Evolutionary conservation across 2,113 vertebrate genomes (phyloP).

Genomic region (Lophura nycthemera): DNA sequence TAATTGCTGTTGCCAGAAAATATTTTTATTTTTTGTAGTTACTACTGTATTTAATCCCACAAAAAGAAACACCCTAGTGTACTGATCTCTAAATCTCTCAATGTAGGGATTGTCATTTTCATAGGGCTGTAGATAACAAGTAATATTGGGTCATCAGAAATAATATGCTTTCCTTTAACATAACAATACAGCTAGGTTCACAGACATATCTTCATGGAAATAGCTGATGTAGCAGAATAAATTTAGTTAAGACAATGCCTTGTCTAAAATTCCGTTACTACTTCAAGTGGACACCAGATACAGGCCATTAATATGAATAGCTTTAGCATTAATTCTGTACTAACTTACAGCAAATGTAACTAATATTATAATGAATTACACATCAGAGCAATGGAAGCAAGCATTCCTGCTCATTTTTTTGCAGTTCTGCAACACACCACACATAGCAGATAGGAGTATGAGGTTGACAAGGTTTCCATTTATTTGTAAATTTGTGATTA

Average conservation of each 20-base stretch:
- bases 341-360: not conserved
- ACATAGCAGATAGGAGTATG: not conserved
- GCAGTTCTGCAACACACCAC: not conserved
- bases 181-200: not conserved
- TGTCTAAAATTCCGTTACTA: not conserved
- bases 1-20: not conserved
- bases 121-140: not conserved
- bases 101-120: not conserved
- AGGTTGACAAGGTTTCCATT: not conserved
- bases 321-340: not conserved
- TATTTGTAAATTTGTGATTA: not conserved
- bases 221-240: not conserved
- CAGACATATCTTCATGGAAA: not conserved
- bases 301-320: not conserved
- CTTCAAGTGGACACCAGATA: not conserved
- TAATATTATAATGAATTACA: not conserved
- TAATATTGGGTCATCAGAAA: not conserved
- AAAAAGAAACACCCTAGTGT: not conserved
- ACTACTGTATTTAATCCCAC: not conserved
- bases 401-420: not conserved
- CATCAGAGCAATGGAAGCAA: not conserved
- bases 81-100: not conserved
- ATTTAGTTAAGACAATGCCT: not conserved
- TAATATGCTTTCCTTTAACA: not conserved
- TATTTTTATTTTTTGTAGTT: not conserved